Evolutionary conservation across 2,797 vertebrate species (phyloP), one percentile per base, ranked within the genome.

Genomic region (Halcyon leucocephala): DNA sequence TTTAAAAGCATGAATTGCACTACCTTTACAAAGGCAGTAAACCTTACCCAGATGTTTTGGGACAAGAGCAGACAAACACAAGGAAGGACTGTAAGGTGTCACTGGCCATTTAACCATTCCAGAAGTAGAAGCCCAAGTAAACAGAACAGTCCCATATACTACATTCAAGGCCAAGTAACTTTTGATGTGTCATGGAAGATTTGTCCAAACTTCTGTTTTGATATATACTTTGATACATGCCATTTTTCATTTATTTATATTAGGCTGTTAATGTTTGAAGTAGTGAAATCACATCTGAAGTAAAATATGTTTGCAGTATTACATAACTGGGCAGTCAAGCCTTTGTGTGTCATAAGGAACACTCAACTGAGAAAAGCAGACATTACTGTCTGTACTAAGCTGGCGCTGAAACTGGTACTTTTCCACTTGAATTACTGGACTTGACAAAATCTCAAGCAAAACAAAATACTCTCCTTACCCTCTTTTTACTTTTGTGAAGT

Each of bases 401-500:
- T 44, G 26, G 26, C 83, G 69, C 10, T 55, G 77, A 35, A 6
- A 33, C 1, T 2, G 3, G 8, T 37, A 71, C 42, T 57, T 78
- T 70, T 64, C 46, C 14, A 66, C 18, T 28, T 76, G 11, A 74
- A 54, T 46, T 65, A 82, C 21, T 84, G 26, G 14, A 88, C 14
- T 31, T 10, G 1, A 52, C 29, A 91, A 64, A 90, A 48, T 6
- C 17, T 85, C 24, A 86, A 65, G 16, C 8, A 70, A 42, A 82
- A 31, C 2, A 57, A 71, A 92, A 64, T 24, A 20, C 20, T 61
- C 33, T 61, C 28, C 99, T 99, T 98, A 99, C 99, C 99, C 99
- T 97, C 99, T 98, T 98, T 99, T 99, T 96, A 99, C 99, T 99
- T 99, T 99, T 18, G 99, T 99, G 98, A 99, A 99, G 98, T 99